Base-by-base conservation (phyloP, 2,888 invertebrate genomes). In the Julus scandinavius region DNA sequence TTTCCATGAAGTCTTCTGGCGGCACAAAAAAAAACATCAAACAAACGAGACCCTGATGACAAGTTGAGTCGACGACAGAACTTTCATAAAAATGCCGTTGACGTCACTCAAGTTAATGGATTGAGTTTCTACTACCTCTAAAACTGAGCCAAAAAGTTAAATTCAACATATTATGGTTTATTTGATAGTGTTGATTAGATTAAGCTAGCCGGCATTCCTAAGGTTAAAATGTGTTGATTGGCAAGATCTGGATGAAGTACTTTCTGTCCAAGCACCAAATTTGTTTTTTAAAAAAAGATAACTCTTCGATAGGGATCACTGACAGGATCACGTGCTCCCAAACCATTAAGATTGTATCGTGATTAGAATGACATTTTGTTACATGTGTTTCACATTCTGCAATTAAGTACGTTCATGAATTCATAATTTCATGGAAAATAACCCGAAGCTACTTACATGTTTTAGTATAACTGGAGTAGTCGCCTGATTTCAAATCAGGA, bases 151-250 rank as follows among this genome's bases (percentile, higher is more conserved):
- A 45, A 45, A 29, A 45, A 45, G n/a, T 63, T n/a, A n/a, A n/a
- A n/a, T 72, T 29, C 29, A 72, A 72, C 11, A 29, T 11, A n/a
- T 63, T 63, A 63, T 63, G 54, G 15, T 54, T 54, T 17, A 63
- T n/a, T n/a, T 63, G n/a, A n/a, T n/a, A n/a, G 17, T 63, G 58
- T 63, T 63, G 58, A 63, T 63, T 63, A 63, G n/a, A 63, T 63
- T 63, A 45, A 7, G n/a, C 58, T 17, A 63, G 4, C 13, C 11
- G n/a, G n/a, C 58, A 63, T 63, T 17, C 54, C 13, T 54, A 45
- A 54, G 13, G 58, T 63, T 63, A n/a, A n/a, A 63, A n/a, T 63
- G 5, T 45, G 45, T 45, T 45, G 45, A 45, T 45, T 45, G 45
- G 45, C 7, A 45, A 45, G 29, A 29, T 29, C 29, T 29, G 29